Base-by-base conservation (phyloP, 37 sponge, comb jelly and placozoan species). In the Haliclona indistincta region DNA sequence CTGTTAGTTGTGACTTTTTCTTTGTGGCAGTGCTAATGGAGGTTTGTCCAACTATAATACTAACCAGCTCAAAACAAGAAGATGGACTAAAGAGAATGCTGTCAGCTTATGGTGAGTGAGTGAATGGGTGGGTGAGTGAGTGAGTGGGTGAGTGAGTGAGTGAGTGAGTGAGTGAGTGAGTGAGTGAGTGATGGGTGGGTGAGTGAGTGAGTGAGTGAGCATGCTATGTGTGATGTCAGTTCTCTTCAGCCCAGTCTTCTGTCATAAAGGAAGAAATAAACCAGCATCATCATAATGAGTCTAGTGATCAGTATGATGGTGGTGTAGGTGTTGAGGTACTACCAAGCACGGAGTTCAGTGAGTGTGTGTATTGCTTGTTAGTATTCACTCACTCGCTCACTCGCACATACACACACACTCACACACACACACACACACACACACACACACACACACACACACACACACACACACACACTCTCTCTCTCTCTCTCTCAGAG, bases 31-130 rank as follows among this genome's bases (percentile, higher is more conserved):
- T 89, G 42, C 60, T 96, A 45, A 34, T 67, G 22, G 88, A 96
- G 70, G 71, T 87, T 3, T 61, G 63, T 40, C 97, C 97, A 13
- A 62, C 47, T 7, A 64, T 77, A 32, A 68, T 96, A 34, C n/a
- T 96, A 7, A 44, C 76, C 30, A 93, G 88, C 68, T 86, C 94
- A 8, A 89, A 83, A 44, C 88, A 83, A 49, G 97, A 96, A 45
- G 86, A 86, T 36, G 55, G 45, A 15, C 25, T 96, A 68, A 67
- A 83, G 51, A 26, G 38, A 51, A 54, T 82, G 20, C 70, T 90
- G 55, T 39, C 20, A 34, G 63, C 39, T 0, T 86, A 79, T 47
- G 75, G 83, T 84, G 72, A 20, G 67, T n/a, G n/a, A n/a, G n/a
- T n/a, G n/a, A n/a, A n/a, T n/a, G n/a, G n/a, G n/a, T n/a, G n/a